phyloP scores from a whole-genome alignment of 92 coral and sea anemone genomes.

The Porites lobata region DNA sequence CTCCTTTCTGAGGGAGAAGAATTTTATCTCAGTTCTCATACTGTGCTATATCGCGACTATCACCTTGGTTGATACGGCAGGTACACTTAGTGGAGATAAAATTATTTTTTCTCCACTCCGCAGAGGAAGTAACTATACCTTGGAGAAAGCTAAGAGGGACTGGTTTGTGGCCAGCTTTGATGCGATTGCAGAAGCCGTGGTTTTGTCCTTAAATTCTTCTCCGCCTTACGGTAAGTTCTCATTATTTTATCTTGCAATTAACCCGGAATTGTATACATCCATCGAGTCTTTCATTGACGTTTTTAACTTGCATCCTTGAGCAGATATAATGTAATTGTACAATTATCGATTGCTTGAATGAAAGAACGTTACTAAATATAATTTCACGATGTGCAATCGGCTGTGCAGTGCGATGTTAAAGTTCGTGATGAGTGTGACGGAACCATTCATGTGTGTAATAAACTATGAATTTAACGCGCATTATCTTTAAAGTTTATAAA shows the following conservation, averaged over 20 bases:
- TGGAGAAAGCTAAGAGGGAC: constrained; percentile 53
- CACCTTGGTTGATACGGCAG: constrained; percentile 5
- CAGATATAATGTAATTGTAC: background rate
- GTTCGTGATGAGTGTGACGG: constrained; percentile 10
- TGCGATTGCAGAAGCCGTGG: constrained; percentile 61
- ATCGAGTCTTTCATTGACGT: background rate
- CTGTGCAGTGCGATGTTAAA: constrained; percentile 7
- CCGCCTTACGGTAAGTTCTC: constrained; percentile 86
- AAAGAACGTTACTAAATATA: background rate
- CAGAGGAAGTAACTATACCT: constrained; percentile 64
- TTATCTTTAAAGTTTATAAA: constrained; percentile 35
- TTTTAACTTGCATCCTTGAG: background rate
- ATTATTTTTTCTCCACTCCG: constrained; percentile 65
- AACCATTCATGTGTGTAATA: constrained; percentile 46
- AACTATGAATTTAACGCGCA: constrained; percentile 14
- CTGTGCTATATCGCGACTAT: constrained; percentile 7
- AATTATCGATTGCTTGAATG: background rate
- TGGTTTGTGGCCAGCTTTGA: constrained; percentile 86
- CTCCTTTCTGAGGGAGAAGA: constrained; percentile 43
- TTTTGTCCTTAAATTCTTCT: constrained; percentile 58
- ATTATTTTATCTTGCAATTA: background rate
- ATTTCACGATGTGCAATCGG: constrained; percentile 10
- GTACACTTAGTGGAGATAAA: constrained; percentile 41
- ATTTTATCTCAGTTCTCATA: background rate
- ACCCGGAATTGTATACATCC: background rate